Base-by-base conservation (phyloP, 2,797 vertebrate genomes). In the Cynopterus sphinx region DNA sequence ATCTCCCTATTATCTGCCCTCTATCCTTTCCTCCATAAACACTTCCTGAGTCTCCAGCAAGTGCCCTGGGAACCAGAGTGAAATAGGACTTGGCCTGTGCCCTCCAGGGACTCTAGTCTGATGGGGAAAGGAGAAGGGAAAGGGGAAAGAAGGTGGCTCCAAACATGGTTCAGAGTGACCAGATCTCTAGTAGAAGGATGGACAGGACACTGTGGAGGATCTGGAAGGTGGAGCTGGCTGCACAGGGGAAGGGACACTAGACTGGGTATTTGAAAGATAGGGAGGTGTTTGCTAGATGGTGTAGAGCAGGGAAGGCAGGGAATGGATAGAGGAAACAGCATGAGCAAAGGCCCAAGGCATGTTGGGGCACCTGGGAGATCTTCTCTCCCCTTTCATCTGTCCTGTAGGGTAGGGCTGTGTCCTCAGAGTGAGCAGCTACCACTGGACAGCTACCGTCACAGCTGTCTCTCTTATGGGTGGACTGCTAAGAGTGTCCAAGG, bases 371-470 rank as follows among this genome's bases (percentile, higher is more conserved):
- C 70, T 24, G n/a, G 71, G 63, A 57, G 53, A 12, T 7, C 51
- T 81, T 77, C 28, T 28, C 7, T 84, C 16, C 15, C 36, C 51
- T 81, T 16, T 15, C 49, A 3, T 59, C 51, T 65, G 2, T 22
- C 41, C 33, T 73, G 22, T 15, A 24, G 10, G 24, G 68, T 16
- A 36, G 55, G 31, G 46, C 77, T 21, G 36, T 55, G 33, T 77
- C 31, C 31, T 59, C 21, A 0, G n/a, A 59, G 67, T 1, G n/a
- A 46, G 28, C 31, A 33, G 51, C 49, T 49, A 24, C 53, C 0
- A 0, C 24, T 26, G 65, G 36, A 19, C 68, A 41, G 61, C 74
- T 46, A 21, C 22, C 1, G 1, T 28, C 10, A 6, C 0, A 5
- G 15, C 31, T 7, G 0, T 71, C 51, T 61, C 24, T 73, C 75